Evolutionary conservation across 2,113 vertebrate genomes (phyloP), one percentile per base, ranked within the genome.

Genomic region (Oenanthe oenanthe): DNA sequence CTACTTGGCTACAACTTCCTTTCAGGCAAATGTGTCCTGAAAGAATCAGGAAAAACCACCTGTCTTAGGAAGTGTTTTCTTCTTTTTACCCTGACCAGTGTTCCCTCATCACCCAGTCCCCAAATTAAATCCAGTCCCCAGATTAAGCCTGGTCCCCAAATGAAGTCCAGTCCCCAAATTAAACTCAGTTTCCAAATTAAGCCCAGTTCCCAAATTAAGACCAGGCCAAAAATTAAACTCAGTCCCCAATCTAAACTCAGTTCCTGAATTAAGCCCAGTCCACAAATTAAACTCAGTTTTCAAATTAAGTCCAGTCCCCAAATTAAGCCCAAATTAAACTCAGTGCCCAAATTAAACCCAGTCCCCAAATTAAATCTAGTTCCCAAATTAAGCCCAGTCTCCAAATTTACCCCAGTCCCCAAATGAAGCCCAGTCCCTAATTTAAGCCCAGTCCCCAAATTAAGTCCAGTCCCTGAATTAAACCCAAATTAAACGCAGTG

Each of bases 381-480:
- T 13, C 40, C 8, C 40, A 42, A 42, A 42, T 42, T 42, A 42
- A 42, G 3, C 7, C 13, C 15, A 31, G 13, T 20, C 17, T 17
- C 17, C 5, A 13, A 43, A 43, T 43, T 9, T 15, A 42, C 6
- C 40, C 40, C 40, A 40, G 38, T 12, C 12, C 11, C 10, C 38
- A 42, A 42, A 42, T 47, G 8, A 24, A 13, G 1, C 21, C 2
- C 21, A n/a, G 11, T 66, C 7, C 16, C 12, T 4, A 18, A 36
- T 4, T 6, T 2, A 24, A 18, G 1, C 31, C 2, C 31, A n/a
- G 11, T 66, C 10, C 12, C 12, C 6, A 18, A 36, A 6, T 6
- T 2, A 17, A 18, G 0, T 7, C 3, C 43, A 31, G n/a, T 10
- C 12, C 26, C 12, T 5, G 2, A 22, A 8, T 13, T 2, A 29